A percentile compares a stretch with the other conserved stretches of the same genome.
Conservation (phyloP, 1,140 invertebrate genomes). For the Thaumatotibia leucotreta region DNA sequence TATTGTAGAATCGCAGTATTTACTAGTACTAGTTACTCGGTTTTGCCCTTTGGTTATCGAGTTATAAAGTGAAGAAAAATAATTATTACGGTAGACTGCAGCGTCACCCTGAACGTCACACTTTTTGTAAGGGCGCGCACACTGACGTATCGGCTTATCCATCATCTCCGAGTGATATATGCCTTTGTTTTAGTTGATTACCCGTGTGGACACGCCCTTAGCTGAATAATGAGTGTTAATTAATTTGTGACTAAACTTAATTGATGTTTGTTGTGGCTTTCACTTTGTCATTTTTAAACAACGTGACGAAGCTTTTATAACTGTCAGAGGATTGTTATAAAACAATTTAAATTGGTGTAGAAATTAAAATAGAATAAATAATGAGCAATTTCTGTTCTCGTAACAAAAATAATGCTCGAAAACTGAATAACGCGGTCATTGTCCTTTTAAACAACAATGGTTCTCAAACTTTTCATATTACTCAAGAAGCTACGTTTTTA, state of each 20-base stretch:
- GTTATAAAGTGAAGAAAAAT: too few relatives aligned
- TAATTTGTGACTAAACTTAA: neutral
- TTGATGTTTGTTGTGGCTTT: constrained; percentile 8
- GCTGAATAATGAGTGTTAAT: constrained; percentile 7
- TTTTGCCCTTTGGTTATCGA: too few relatives aligned
- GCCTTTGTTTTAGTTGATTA: constrained; percentile 19
- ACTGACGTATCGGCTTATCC: constrained; percentile 15
- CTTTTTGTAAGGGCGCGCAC: constrained; percentile 1
- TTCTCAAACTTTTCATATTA: constrained; percentile 53
- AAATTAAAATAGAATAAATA: too few relatives aligned
- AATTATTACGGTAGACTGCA: neutral
- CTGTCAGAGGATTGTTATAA: too few relatives aligned
- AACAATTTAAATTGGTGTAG: too few relatives aligned
- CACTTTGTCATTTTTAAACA: neutral
- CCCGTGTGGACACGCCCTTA: constrained; percentile 12
- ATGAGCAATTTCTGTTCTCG: too few relatives aligned
- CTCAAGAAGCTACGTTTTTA: constrained; percentile 39
- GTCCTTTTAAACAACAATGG: constrained; percentile 27
- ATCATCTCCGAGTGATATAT: constrained; percentile 16
- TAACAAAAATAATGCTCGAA: too few relatives aligned
- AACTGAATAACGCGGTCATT: neutral
- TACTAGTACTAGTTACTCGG: too few relatives aligned
- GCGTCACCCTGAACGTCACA: neutral
- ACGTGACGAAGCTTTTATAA: neutral
- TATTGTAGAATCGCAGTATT: too few relatives aligned